Evolutionary conservation across 1,140 invertebrate species (phyloP).

Genomic region (Solenopsis fugax): DNA sequence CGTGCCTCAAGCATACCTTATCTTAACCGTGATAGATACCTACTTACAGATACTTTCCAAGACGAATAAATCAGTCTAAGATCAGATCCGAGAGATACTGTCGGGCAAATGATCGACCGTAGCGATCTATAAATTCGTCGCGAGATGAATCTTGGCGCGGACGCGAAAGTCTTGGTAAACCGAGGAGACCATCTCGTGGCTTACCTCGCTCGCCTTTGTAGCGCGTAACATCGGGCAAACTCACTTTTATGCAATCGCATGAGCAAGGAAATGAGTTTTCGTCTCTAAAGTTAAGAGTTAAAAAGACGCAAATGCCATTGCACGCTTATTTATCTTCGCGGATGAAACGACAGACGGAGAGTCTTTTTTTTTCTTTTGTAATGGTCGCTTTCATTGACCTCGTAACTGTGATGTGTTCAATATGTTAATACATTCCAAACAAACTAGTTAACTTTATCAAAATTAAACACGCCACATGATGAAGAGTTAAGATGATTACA

Average conservation of each 20-base stretch:
- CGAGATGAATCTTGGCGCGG: slow-evolving; percentile 1
- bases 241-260: slow-evolving; percentile 67
- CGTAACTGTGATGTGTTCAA: background rate
- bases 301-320: slow-evolving; percentile 42
- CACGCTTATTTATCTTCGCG: slow-evolving; percentile 38
- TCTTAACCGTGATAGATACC: slow-evolving; percentile 70
- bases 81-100: slow-evolving; percentile 65
- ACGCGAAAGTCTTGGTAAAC: slow-evolving; percentile 34
- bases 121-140: slow-evolving; percentile 51
- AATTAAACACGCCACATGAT: background rate
- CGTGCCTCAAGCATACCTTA: slow-evolving; percentile 61
- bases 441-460: slow-evolving; percentile 17
- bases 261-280: slow-evolving; percentile 62
- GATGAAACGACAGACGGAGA: background rate
- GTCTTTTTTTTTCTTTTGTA: background rate
- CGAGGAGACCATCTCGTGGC: background rate
- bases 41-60: slow-evolving; percentile 79
- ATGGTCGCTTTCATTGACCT: background rate
- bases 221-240: slow-evolving; percentile 47
- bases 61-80: slow-evolving; percentile 76
- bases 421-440: slow-evolving; percentile 1
- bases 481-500: background rate
- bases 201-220: slow-evolving; percentile 49
- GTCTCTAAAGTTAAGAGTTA: slow-evolving; percentile 54
- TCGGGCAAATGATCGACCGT: slow-evolving; percentile 54